Percentiles rank a stretch among this genome's conserved stretches.
phyloP scores from a whole-genome alignment of 2,888 invertebrate genomes.

The Zelleria hepariella region DNA sequence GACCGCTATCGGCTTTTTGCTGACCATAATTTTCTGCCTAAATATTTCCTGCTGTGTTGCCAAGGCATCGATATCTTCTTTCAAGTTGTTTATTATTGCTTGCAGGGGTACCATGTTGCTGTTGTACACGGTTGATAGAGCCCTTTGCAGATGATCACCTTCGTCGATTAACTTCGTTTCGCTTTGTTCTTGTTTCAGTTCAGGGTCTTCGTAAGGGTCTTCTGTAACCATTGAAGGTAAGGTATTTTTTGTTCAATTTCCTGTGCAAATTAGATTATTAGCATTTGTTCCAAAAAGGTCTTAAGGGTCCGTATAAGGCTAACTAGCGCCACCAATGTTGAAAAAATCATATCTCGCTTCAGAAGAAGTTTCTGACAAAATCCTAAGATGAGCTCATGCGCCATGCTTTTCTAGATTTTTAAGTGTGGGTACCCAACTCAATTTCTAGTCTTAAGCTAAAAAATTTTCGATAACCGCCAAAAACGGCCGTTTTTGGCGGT shows the following conservation, averaged over 20 bases:
- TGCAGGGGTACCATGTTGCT: slow-evolving; percentile 44
- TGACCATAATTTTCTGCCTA: slow-evolving; percentile 19
- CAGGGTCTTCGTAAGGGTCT: neutral
- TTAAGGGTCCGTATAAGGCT: no score
- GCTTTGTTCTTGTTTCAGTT: neutral
- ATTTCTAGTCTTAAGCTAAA: no score
- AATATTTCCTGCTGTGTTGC: slow-evolving; percentile 28
- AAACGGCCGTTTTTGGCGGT: no score
- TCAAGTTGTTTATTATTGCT: slow-evolving; percentile 34
- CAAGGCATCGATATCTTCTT: slow-evolving; percentile 35
- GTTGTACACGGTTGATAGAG: slow-evolving; percentile 29
- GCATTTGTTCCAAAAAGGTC: neutral
- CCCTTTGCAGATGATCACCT: slow-evolving; percentile 6
- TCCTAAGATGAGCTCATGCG: no score
- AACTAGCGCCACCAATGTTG: no score
- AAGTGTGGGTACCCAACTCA: no score
- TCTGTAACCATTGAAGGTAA: neutral
- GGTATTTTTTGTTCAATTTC: neutral
- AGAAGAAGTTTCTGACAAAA: no score
- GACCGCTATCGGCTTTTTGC: neutral
- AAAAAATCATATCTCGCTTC: no score
- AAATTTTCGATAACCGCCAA: no score
- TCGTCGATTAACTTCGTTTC: no score
- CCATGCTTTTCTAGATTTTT: no score
- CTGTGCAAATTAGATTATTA: neutral